Conservation (phyloP, 2,113 vertebrate genomes). For the Deroptyus accipitrinus region DNA sequence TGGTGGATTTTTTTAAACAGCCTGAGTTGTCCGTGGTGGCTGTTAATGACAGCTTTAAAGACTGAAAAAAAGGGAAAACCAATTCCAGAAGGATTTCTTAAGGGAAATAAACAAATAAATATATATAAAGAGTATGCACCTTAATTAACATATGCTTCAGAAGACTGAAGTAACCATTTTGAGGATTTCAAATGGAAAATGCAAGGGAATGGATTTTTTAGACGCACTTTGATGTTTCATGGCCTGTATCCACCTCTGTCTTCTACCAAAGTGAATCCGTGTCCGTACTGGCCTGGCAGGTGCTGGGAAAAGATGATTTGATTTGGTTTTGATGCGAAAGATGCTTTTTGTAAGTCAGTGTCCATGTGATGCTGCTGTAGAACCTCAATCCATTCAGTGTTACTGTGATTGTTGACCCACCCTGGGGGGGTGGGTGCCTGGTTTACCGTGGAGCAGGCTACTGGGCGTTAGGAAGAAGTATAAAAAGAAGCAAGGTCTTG, state of each 20-base stretch:
- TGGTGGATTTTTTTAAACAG: not conserved
- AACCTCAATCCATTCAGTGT: not conserved
- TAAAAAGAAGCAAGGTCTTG: not conserved
- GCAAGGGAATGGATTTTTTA: not conserved
- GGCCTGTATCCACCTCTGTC: not conserved
- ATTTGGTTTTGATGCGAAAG: not conserved
- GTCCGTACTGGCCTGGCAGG: not conserved
- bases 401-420: not conserved
- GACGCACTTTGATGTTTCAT: not conserved
- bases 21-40: accelerated
- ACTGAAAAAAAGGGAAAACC: not conserved
- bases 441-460: not conserved
- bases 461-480: not conserved
- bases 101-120: not conserved
- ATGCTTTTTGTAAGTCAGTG: not conserved
- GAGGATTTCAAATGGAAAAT: not conserved
- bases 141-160: not conserved
- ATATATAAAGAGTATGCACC: not conserved
- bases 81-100: not conserved
- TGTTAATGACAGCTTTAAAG: not conserved
- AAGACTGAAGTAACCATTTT: not conserved
- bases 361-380: not conserved
- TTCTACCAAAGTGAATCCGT: not conserved
- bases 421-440: not conserved
- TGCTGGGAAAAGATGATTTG: not conserved